A percentile compares a stretch with the other conserved stretches of the same genome.
These are phyloP conservation scores for Laticauda colubrina DNA, from an alignment of 2,113 vertebrate genomes.

Conservation along the genomic window DNA sequence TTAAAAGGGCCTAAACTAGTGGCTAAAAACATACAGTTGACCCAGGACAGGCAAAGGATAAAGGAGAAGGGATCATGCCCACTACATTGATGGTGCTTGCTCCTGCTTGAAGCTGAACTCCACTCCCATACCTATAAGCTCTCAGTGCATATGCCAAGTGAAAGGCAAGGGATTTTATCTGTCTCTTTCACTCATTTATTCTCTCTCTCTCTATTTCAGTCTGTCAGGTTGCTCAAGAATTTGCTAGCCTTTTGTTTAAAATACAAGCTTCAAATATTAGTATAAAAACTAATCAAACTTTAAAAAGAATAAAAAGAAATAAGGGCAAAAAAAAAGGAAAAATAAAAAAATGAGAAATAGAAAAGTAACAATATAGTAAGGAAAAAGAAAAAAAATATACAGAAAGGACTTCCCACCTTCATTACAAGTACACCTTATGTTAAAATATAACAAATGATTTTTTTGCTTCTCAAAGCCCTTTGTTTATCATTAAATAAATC, in stretches of 20 bases:
- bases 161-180: not conserved
- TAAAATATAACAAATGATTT: not conserved
- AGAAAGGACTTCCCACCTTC: not conserved
- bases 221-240: not conserved
- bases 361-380: not conserved
- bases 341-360: not conserved
- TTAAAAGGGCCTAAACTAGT: not conserved
- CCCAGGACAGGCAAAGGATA: not conserved
- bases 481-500: not conserved
- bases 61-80: not conserved
- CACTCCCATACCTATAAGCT: not conserved
- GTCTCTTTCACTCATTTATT: not conserved
- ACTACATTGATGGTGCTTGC: not conserved
- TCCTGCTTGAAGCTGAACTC: not conserved
- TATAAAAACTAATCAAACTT: not conserved
- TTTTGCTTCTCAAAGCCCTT: not conserved
- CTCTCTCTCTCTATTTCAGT: not conserved
- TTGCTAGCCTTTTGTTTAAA: not conserved
- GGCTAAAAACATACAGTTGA: not conserved
- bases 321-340: not conserved
- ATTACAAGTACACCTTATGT: not conserved
- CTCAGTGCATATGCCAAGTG: not conserved
- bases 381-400: not conserved
- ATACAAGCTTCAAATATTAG: not conserved
- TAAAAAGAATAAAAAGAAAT: not conserved